Conservation (phyloP, 2,888 invertebrate genomes). For the Dusona sp. region DNA sequence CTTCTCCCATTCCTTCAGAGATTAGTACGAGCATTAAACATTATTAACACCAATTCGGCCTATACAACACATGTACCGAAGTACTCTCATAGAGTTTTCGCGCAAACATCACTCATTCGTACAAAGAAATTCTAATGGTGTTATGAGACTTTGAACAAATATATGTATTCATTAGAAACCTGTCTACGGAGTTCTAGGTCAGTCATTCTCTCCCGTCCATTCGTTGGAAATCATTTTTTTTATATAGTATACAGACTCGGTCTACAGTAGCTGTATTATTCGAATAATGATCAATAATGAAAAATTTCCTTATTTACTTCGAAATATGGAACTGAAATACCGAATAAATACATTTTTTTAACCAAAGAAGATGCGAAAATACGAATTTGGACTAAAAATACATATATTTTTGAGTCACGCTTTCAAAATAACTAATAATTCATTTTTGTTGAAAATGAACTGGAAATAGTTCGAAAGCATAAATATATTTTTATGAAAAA, state of each 20-base stretch:
- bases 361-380: neutral
- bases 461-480: neutral
- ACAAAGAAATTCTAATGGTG: neutral
- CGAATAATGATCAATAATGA: neutral
- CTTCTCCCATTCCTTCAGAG: neutral
- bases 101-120: neutral
- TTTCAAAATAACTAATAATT: conserved; percentile 9
- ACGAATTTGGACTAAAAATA: neutral
- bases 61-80: neutral
- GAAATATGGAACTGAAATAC: neutral
- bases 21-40: neutral
- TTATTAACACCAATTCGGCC: neutral
- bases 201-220: conserved; percentile 7
- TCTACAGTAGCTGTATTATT: neutral
- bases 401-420: too few species aligned
- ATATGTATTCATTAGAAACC: conserved; percentile 12
- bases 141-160: conserved; percentile 22
- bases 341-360: neutral
- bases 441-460: neutral
- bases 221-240: neutral
- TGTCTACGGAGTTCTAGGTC: conserved; percentile 45
- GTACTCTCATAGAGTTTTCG: neutral
- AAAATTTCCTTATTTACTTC: neutral
- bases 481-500: neutral
- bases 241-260: neutral